Evolutionary conservation across 2,888 invertebrate species (phyloP).

Genomic region (Salpingus planirostris): DNA sequence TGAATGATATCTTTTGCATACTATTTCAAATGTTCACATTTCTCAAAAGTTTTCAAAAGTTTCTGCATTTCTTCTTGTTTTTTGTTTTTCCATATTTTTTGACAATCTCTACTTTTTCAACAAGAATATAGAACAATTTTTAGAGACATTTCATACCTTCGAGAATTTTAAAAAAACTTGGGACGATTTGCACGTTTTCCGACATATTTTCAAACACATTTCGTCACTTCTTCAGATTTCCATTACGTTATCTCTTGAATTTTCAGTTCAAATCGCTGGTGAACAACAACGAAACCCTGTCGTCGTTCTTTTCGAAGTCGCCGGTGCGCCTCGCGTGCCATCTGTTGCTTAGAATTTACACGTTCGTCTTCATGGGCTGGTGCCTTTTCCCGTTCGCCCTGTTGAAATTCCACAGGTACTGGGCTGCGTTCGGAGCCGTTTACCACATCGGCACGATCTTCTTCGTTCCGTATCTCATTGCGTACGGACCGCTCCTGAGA

Average conservation of each 20-base stretch:
- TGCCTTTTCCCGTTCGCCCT: constrained; percentile 67
- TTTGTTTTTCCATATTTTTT: too few species aligned
- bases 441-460: constrained; percentile 63
- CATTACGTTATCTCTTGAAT: not conserved
- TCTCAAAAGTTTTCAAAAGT: too few species aligned
- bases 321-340: constrained; percentile 44
- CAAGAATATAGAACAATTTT: too few species aligned
- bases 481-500: constrained; percentile 44
- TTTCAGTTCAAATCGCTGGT: constrained; percentile 50
- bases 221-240: too few species aligned
- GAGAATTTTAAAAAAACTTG: too few species aligned
- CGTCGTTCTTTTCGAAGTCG: constrained; percentile 40
- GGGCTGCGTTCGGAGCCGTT: constrained; percentile 51
- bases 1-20: too few species aligned
- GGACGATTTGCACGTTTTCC: too few species aligned
- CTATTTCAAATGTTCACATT: too few species aligned
- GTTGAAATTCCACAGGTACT: constrained; percentile 61
- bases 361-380: constrained; percentile 77
- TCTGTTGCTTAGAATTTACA: constrained; percentile 59
- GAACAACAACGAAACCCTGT: constrained; percentile 44
- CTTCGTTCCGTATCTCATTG: constrained; percentile 56
- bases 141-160: too few species aligned
- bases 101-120: too few species aligned
- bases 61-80: too few species aligned
- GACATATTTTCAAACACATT: too few species aligned